Percentiles rank a stretch among this genome's conserved stretches.
Evolutionary conservation across 2,797 vertebrate species (phyloP).

Genomic region (Calcarius lapponicus): DNA sequence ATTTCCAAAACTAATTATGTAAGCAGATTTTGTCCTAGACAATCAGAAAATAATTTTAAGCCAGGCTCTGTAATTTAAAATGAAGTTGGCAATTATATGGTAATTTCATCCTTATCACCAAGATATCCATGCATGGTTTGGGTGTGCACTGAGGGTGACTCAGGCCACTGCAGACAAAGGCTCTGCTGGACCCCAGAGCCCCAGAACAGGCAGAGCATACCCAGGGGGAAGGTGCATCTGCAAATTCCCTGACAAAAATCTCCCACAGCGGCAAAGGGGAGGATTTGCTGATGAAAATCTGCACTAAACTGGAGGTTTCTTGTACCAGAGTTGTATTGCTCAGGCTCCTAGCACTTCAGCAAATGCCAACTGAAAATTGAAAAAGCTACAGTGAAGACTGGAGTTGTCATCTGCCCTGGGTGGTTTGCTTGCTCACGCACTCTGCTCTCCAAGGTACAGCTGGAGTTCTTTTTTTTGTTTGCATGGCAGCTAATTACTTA

Average conservation of each 20-base stretch:
- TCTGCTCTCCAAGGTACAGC: not conserved
- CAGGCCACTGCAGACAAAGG: not conserved
- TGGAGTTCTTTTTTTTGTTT: not conserved
- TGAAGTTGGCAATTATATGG: not conserved
- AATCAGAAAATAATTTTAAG: conserved; percentile 13
- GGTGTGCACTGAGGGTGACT: not conserved
- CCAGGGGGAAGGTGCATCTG: not conserved
- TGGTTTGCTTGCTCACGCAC: not conserved
- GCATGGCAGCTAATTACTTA: not conserved
- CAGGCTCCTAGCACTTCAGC: not conserved
- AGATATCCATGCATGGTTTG: not conserved
- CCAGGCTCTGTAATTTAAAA: not conserved
- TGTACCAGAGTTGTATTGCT: not conserved
- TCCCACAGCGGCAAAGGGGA: not conserved
- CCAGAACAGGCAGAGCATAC: not conserved
- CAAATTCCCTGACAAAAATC: not conserved
- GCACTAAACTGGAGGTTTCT: not conserved
- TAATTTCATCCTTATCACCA: conserved; percentile 5
- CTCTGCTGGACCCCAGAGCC: not conserved
- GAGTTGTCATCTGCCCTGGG: not conserved
- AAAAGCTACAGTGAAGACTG: not conserved
- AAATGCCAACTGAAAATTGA: not conserved
- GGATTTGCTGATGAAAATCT: not conserved
- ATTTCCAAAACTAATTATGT: conserved; percentile 13
- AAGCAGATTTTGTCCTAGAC: not conserved